Evolutionary conservation across 2,888 invertebrate genomes (phyloP), one percentile per base, ranked within the genome.

Genomic region (Pterostichus niger): DNA sequence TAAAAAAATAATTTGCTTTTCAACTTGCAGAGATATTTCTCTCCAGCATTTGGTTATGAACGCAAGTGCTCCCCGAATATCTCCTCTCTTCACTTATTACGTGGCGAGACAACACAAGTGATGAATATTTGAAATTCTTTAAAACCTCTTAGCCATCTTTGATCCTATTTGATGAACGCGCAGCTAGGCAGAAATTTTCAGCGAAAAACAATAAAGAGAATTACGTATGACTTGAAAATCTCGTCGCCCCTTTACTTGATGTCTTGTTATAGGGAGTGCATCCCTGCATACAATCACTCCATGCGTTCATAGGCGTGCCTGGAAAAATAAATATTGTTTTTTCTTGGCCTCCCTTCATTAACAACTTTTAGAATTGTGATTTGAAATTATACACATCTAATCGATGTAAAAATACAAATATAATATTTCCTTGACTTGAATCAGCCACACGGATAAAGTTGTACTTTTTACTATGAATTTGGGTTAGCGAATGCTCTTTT

Each of bases 171-270:
- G 64, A 24, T 64, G 49, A 31, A 46, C 46, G 61, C 17, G 40
- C 68, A 71, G 40, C 78, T 31, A 64, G 13, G 79, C 52, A 49
- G 64, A 79, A 64, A 79, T 49, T 52, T 76, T 44, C 68, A 64
- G 31, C 31, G 49, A 44, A 61, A 78, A 68, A 79, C 79, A 79
- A 79, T 79, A 79, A 79, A 79, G 79, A 64, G 79, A 79, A 79
- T 79, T 64, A 79, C 64, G 68, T 79, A 79, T 68, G 79, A 68
- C 64, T 31, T 49, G 64, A 24, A 79, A 79, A 79, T 79, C 79
- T 79, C 46, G 13, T 31, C 52, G 33, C 64, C 79, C 79, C 79
- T 68, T 79, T 49, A 56, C 77, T 10, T 77, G 49, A 49, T 52
- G 75, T 73, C 46, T 73, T 73, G 56, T 79, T 61, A 33, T 17